phyloP scores from a whole-genome alignment of 2,797 vertebrate genomes.

The Sebastes itinus region DNA sequence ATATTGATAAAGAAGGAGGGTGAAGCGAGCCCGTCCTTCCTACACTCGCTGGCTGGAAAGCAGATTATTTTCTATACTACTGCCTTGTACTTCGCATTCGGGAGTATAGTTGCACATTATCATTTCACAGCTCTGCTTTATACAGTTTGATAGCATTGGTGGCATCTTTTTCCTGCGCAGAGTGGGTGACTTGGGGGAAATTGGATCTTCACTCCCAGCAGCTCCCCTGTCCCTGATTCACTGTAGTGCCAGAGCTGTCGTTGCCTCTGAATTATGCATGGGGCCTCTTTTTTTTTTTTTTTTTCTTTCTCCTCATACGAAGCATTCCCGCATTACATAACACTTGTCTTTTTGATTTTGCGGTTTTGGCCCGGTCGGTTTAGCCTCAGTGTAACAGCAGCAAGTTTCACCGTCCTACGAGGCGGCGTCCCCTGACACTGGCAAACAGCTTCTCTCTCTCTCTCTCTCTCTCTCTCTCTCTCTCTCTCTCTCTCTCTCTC shows the following conservation, averaged over 20 bases:
- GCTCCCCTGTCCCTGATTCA: conserved; percentile 59
- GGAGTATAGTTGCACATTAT: background rate
- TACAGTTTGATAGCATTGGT: conserved; percentile 6
- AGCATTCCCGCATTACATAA: conserved; percentile 49
- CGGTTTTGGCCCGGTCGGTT: conserved; percentile 18
- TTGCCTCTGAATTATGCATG: conserved; percentile 74
- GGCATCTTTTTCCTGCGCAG: conserved; percentile 23
- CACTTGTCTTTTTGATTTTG: conserved; percentile 52
- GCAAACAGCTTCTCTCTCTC: conserved; percentile 4
- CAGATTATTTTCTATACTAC: background rate
- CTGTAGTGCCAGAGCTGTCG: conserved; percentile 50
- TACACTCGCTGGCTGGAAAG: background rate
- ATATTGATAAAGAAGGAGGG: conserved; percentile 38
- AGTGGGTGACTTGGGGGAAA: conserved; percentile 60
- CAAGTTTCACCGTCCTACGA: conserved; percentile 28
- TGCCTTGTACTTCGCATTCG: background rate
- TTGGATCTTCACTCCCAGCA: conserved; percentile 51
- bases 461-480: conserved; percentile 4
- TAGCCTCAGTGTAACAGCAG: conserved; percentile 18
- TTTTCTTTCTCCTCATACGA: background rate
- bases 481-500: conserved; percentile 11
- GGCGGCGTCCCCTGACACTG: conserved; percentile 29
- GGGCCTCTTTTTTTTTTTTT: background rate
- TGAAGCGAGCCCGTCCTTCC: background rate
- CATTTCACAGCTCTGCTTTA: conserved; percentile 22